phyloP scores from a whole-genome alignment of 2,888 invertebrate species.

The Thalpophila matura region DNA sequence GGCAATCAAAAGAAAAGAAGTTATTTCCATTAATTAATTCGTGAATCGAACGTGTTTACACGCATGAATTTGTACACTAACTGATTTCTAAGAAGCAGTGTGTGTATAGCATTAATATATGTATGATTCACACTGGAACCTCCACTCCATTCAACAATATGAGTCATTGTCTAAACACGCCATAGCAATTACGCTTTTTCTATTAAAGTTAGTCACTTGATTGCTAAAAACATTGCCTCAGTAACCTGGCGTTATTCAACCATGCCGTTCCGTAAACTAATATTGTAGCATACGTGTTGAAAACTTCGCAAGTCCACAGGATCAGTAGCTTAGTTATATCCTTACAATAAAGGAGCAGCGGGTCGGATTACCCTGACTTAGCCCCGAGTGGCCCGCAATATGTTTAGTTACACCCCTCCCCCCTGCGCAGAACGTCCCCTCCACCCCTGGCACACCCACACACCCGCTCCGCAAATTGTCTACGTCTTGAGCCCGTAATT shows the following conservation, averaged over 20 bases:
- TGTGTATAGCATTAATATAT: conserved; percentile 1
- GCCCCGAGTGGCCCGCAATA: conserved; percentile 82
- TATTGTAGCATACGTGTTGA: conserved; percentile 50
- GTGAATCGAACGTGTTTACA: conserved; percentile 6
- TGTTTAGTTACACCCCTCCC: conserved; percentile 73
- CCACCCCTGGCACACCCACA: conserved; percentile 53
- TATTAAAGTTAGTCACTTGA: conserved; percentile 3
- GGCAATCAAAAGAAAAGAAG: background rate
- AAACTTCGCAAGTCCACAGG: conserved; percentile 61
- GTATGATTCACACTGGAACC: conserved; percentile 43
- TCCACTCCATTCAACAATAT: conserved; percentile 25
- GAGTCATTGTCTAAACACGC: conserved; percentile 38
- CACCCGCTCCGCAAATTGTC: conserved; percentile 81
- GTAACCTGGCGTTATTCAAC: background rate
- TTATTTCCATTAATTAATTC: conserved; percentile 6
- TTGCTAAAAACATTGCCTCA: background rate
- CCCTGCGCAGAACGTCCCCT: conserved; percentile 25
- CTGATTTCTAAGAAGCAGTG: conserved; percentile 7
- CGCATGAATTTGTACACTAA: conserved; percentile 11
- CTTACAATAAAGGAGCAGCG: conserved; percentile 78
- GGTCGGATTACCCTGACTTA: conserved; percentile 79
- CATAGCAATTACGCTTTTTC: conserved; percentile 14
- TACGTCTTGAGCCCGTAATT: conserved; percentile 86
- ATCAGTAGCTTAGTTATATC: conserved; percentile 65
- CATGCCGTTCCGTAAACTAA: conserved; percentile 18